Conservation (phyloP, 2,113 vertebrate genomes). For the Scortum barcoo region DNA sequence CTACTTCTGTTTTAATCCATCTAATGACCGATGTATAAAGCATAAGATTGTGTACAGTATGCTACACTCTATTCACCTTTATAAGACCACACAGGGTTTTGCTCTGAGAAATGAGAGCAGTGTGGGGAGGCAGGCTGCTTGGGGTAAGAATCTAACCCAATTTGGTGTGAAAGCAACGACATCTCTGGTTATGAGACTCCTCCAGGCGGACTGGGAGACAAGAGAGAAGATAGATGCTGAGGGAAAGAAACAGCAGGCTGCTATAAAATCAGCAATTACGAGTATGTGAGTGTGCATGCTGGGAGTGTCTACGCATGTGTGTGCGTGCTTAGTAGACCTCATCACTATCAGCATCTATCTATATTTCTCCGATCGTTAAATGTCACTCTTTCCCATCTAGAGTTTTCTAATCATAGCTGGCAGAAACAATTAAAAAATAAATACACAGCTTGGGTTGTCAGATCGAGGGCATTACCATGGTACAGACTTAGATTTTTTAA, state of each 20-base stretch:
- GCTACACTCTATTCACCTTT: neutral
- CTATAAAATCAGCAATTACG: conserved; percentile 1
- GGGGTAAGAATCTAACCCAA: conserved; percentile 15
- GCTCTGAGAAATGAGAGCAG: neutral
- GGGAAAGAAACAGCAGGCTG: neutral
- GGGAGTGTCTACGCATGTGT: neutral
- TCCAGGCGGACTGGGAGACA: conserved; percentile 7
- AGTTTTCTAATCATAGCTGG: conserved; percentile 23
- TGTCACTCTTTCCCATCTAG: neutral
- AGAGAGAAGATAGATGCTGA: conserved; percentile 12
- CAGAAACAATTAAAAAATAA: conserved; percentile 34
- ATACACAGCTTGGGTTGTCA: conserved; percentile 25
- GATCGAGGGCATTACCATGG: neutral
- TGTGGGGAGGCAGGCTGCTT: conserved; percentile 1
- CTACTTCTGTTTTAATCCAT: too few species aligned
- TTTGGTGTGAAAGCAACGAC: conserved; percentile 22
- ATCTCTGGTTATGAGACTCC: conserved; percentile 8
- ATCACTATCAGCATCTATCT: neutral
- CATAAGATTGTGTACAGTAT: too few species aligned
- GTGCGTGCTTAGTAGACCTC: neutral
- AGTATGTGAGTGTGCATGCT: neutral
- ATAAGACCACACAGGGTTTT: neutral
- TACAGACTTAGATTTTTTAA: too few species aligned
- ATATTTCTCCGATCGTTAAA: neutral
- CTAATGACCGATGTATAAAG: neutral